Evolutionary conservation across 2,113 vertebrate species (phyloP).

Genomic region (Ifrita kowaldi): DNA sequence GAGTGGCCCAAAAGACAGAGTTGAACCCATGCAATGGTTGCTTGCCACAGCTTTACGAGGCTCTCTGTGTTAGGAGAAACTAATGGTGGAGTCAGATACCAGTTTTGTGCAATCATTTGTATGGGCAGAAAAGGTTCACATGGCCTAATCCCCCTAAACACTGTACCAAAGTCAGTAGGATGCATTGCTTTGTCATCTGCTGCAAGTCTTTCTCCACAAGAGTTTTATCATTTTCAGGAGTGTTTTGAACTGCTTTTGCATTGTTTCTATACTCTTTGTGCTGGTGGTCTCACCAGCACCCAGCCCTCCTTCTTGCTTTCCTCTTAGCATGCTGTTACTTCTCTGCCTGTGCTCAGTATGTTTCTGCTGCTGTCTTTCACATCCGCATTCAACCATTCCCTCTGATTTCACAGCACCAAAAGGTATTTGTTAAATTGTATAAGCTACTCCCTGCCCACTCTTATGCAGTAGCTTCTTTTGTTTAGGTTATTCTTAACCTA

Average conservation of each 20-base stretch:
- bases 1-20: not conserved
- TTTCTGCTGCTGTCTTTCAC: not conserved
- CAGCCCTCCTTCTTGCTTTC: not conserved
- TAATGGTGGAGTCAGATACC: not conserved
- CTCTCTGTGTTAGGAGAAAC: not conserved
- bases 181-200: not conserved
- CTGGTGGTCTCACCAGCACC: not conserved
- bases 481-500: not conserved
- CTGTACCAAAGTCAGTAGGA: not conserved
- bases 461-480: not conserved
- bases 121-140: not conserved
- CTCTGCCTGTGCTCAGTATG: not conserved
- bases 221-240: not conserved
- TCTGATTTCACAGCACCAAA: not conserved
- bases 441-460: not conserved
- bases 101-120: not conserved
- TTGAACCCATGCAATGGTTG: not conserved
- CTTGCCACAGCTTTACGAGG: not conserved
- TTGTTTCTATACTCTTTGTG: not conserved
- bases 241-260: not conserved
- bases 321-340: not conserved
- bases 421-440: not conserved
- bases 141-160: not conserved
- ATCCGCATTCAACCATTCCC: not conserved
- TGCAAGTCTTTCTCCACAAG: not conserved